Evolutionary conservation across 2,888 invertebrate species (phyloP), one percentile per base, ranked within the genome.

Genomic region (Spialia ferax): DNA sequence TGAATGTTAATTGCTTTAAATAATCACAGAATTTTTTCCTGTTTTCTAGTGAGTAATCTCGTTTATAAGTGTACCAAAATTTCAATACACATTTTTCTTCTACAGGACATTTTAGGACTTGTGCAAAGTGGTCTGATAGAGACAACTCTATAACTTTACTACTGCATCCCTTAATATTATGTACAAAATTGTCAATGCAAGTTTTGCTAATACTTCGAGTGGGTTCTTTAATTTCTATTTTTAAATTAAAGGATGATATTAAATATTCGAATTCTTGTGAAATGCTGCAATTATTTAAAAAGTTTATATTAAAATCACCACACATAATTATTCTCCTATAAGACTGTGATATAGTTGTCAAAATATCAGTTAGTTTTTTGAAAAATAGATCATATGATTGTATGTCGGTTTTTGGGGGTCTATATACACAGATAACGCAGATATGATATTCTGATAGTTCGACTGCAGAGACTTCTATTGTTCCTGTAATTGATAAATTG

Each of bases 301-400:
- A 15, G 42, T 42, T 15, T n/a, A 42, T 42, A n/a, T 42, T 42
- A 42, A n/a, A 42, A n/a, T 42, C 38, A n/a, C 38, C 38, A n/a
- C 38, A 29, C 10, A 29, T 29, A 10, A 29, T 29, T 29, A 29
- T 29, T 29, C 10, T 29, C 29, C 10, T 29, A 29, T 29, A 29
- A 29, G 29, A 42, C n/a, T 42, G 13, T n/a, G 42, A 42, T 42
- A 42, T 13, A 10, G n/a, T 42, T 1, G 38, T 38, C 6, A 29
- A 29, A 8, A 29, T 29, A 29, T 29, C 1, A 8, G 7, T 29
- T 1, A 29, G 7, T 29, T 29, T 29, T 10, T 10, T 42, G 5
- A 42, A 42, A 42, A 42, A 42, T n/a, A 15, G 13, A 15, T 42
- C 38, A n/a, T n/a, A 42, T n/a, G 13, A n/a, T n/a, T n/a, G 3